phyloP scores from a whole-genome alignment of 2,888 invertebrate species.

The Lepidocyrtoides sp. region DNA sequence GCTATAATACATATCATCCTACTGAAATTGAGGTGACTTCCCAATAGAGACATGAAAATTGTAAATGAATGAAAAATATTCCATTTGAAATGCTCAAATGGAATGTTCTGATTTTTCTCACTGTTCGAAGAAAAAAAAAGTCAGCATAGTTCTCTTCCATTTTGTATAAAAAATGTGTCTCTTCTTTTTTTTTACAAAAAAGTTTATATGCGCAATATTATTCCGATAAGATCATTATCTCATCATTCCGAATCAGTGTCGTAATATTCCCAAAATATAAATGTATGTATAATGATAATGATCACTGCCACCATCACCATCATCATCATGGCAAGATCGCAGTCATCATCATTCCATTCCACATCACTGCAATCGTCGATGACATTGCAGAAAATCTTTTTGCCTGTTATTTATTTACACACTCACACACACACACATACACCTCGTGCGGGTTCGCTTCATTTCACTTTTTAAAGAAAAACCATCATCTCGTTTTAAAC shows the following conservation, averaged over 20 bases:
- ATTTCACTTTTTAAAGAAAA: constrained; percentile 72
- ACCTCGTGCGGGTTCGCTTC: constrained; percentile 76
- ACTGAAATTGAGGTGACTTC: constrained; percentile 39
- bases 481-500: not conserved
- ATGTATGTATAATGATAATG: not conserved
- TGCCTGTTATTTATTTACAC: constrained; percentile 36
- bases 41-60: constrained; percentile 41
- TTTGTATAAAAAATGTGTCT: not conserved
- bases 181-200: too few species aligned
- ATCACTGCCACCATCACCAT: not conserved
- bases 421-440: constrained; percentile 37
- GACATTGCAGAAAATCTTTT: constrained; percentile 59
- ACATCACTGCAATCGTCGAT: constrained; percentile 42
- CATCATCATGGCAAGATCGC: constrained; percentile 17
- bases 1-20: not conserved
- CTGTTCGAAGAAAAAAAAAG: not conserved
- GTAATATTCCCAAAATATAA: constrained; percentile 23
- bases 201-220: too few species aligned
- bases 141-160: not conserved
- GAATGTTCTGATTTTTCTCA: constrained; percentile 16
- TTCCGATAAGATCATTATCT: constrained; percentile 53
- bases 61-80: constrained; percentile 28
- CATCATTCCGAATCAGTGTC: constrained; percentile 42
- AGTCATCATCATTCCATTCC: constrained; percentile 45
- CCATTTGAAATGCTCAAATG: not conserved